These are phyloP conservation scores for Globicephala melas DNA, from an alignment of 2,113 vertebrate genomes.

Conservation along the genomic window DNA sequence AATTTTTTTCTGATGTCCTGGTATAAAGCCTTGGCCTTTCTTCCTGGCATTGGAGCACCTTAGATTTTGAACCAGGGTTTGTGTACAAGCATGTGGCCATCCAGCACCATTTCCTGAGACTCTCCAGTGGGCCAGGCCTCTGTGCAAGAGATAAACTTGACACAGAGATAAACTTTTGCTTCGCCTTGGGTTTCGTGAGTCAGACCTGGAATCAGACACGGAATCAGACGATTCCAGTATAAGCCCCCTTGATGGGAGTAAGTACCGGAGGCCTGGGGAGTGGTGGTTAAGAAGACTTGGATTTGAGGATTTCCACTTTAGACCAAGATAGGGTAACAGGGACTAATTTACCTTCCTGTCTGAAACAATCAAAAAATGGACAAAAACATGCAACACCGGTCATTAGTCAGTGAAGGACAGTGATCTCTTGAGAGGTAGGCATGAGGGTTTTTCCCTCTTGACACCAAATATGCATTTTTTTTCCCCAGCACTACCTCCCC, in stretches of 20 bases:
- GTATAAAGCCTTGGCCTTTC: neutral
- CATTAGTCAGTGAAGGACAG: neutral
- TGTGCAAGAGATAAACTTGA: neutral
- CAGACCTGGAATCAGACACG: neutral
- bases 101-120: neutral
- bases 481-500: neutral
- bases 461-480: neutral
- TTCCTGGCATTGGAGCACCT: neutral
- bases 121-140: neutral
- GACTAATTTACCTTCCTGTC: neutral
- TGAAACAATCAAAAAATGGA: neutral
- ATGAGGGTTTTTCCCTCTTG: neutral
- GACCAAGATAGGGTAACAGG: neutral
- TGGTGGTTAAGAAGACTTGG: neutral
- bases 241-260: neutral
- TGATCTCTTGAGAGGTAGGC: neutral
- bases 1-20: neutral
- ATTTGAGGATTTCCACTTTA: neutral
- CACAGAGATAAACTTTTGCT: neutral
- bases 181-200: neutral
- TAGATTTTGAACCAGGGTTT: neutral
- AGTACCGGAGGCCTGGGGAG: neutral
- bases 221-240: neutral
- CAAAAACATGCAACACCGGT: neutral
- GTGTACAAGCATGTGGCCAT: rapidly evolving